Conservation (phyloP, 1,140 invertebrate genomes). For the Rhizoglyphus robini region DNA sequence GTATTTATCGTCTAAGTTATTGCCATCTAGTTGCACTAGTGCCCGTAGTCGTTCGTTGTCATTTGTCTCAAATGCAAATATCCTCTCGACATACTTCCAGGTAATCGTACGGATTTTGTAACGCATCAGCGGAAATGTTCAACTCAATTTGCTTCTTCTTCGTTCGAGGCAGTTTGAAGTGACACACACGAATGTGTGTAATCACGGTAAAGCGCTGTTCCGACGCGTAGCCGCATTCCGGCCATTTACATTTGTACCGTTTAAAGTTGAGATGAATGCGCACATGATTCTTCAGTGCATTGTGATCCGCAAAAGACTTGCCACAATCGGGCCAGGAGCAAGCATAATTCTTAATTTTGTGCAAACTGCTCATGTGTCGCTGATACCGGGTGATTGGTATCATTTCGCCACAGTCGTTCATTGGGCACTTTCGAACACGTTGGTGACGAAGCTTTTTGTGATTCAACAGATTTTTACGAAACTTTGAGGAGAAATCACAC, state of each 20-base stretch:
- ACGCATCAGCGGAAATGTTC: conserved; percentile 1
- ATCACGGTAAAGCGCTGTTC: conserved; percentile 13
- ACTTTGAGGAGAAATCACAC: conserved; percentile 15
- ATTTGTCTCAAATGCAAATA: conserved; percentile 16
- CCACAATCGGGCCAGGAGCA: conserved; percentile 13
- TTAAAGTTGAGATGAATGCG: conserved; percentile 15
- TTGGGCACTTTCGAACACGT: neutral
- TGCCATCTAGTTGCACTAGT: no score
- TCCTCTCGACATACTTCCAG: conserved; percentile 4
- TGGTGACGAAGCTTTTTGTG: conserved; percentile 15
- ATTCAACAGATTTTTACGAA: conserved; percentile 7
- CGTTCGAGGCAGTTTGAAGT: conserved; percentile 14
- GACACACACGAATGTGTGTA: conserved; percentile 6
- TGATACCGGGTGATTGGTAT: neutral
- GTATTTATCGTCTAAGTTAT: no score
- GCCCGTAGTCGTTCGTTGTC: no score
- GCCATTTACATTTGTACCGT: conserved; percentile 14
- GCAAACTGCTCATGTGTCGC: neutral
- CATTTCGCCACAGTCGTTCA: conserved; percentile 10
- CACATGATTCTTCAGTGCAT: conserved; percentile 10
- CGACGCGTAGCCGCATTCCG: conserved; percentile 6
- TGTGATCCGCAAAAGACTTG: conserved; percentile 7
- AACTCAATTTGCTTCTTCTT: conserved; percentile 15
- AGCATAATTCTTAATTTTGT: conserved; percentile 11
- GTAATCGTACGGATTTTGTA: conserved; percentile 14